Conservation (phyloP, 1,140 invertebrate genomes). For the Scaptomyza graminum region DNA sequence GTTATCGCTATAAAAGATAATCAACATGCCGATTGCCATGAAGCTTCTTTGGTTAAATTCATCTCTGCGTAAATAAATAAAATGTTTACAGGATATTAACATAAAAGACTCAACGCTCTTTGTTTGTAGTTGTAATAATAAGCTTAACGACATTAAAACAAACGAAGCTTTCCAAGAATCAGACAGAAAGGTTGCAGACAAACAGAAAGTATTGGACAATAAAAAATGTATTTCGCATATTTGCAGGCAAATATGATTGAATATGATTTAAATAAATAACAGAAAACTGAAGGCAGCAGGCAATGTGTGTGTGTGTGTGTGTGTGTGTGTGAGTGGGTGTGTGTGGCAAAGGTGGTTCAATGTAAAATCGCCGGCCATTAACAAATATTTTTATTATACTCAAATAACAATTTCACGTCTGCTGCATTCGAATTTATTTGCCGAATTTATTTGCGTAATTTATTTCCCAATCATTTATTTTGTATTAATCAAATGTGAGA, state of each 20-base stretch:
- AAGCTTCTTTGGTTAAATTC: too few relatives aligned
- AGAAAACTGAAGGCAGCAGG: not conserved
- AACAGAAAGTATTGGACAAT: too few relatives aligned
- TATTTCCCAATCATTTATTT: conserved; percentile 79
- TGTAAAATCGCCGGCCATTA: conserved; percentile 29
- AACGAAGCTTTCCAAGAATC: conserved; percentile 18
- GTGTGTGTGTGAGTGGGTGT: not conserved
- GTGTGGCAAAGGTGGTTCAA: not conserved
- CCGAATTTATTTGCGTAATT: conserved; percentile 55
- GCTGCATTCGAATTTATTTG: conserved; percentile 34
- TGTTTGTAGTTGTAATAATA: conserved; percentile 9
- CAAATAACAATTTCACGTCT: conserved; percentile 61
- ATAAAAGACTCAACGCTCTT: not conserved
- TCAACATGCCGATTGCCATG: too few relatives aligned
- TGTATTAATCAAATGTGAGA: conserved; percentile 78
- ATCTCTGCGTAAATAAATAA: not conserved
- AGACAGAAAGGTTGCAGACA: not conserved
- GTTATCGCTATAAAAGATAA: too few relatives aligned
- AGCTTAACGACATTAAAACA: conserved; percentile 28
- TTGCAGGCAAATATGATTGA: conserved; percentile 36
- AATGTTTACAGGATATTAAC: not conserved
- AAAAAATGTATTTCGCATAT: conserved; percentile 10
- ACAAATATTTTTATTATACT: conserved; percentile 59
- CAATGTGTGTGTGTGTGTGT: too few relatives aligned
- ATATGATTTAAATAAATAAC: conserved; percentile 39